These are phyloP conservation scores for Paratilapia polleni DNA, from an alignment of 2,113 vertebrate species.

Conservation along the genomic window DNA sequence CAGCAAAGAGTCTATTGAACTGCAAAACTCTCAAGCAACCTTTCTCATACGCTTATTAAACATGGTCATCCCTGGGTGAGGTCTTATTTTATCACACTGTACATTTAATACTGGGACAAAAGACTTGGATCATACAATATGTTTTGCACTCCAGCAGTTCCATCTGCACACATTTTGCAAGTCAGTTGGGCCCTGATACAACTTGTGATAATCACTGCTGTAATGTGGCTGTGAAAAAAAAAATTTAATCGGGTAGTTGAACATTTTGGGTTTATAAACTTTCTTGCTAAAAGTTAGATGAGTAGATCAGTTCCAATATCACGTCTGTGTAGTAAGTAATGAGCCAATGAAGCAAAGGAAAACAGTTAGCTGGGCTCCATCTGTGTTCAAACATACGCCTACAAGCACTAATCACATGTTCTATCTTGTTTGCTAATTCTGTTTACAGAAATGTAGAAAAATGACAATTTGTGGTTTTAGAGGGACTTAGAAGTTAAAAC, in stretches of 20 bases:
- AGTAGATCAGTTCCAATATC: neutral
- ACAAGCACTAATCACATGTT: slow-evolving; percentile 13
- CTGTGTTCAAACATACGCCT: slow-evolving; percentile 9
- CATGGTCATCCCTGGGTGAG: neutral
- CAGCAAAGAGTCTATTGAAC: neutral
- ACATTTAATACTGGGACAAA: neutral
- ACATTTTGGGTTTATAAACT: slow-evolving; percentile 4
- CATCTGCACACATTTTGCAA: neutral
- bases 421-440: slow-evolving; percentile 4
- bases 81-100: neutral
- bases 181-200: neutral
- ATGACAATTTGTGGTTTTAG: slow-evolving; percentile 2
- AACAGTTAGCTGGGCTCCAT: neutral
- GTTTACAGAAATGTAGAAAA: neutral
- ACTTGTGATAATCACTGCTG: neutral
- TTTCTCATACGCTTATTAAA: neutral
- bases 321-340: neutral
- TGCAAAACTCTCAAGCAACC: neutral
- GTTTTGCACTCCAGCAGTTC: neutral
- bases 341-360: neutral
- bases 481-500: neutral
- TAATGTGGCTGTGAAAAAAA: neutral
- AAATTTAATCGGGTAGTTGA: neutral
- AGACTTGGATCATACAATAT: neutral
- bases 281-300: neutral